Evolutionary conservation across 2,797 vertebrate genomes (phyloP), one percentile per base, ranked within the genome.

Genomic region (Sitta carolinensis): DNA sequence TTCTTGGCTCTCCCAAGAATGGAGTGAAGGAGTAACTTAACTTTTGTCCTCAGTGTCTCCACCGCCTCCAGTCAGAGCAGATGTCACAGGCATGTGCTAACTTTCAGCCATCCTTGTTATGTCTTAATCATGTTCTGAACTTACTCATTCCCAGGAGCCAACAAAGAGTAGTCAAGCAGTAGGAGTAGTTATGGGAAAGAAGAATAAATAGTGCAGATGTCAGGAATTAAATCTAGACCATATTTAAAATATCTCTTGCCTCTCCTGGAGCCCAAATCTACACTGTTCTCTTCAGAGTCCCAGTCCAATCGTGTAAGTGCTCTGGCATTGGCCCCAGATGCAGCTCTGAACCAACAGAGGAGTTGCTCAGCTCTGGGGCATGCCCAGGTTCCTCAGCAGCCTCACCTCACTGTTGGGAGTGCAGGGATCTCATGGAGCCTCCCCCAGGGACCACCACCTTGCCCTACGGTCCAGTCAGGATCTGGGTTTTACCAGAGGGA

Each of bases 141-240:
- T 87, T 72, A 62, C 14, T 74, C 38, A 52, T 81, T 93, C 89
- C 84, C 92, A 66, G 63, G 91, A 89, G 89, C 42, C 69, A 92
- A 66, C 26, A 66, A 77, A 83, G 48, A 81, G 84, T 61, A 94
- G 89, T 54, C 5, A 36, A 93, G 82, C 29, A 81, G 87, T 55
- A 89, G 73, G 32, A 93, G n/a, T 55, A 83, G 68, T 87, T 95
- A 87, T 87, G 89, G 62, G 93, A 93, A 92, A 93, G 55, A 92
- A 75, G 92, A 92, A 87, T 74, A 77, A 90, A 74, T 42, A 89
- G 20, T 67, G 40, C 81, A 93, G 87, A 96, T 93, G 89, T 93
- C 58, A 81, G 54, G 54, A 92, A 84, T 70, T 84, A 94, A 88
- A 84, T 47, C 26, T 72, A 72, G n/a, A 62, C 57, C 68, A 40